A percentile compares a stretch with the other conserved stretches of the same genome.
phyloP scores from a whole-genome alignment of 2,113 vertebrate species.

The Atherinomorus stipes region DNA sequence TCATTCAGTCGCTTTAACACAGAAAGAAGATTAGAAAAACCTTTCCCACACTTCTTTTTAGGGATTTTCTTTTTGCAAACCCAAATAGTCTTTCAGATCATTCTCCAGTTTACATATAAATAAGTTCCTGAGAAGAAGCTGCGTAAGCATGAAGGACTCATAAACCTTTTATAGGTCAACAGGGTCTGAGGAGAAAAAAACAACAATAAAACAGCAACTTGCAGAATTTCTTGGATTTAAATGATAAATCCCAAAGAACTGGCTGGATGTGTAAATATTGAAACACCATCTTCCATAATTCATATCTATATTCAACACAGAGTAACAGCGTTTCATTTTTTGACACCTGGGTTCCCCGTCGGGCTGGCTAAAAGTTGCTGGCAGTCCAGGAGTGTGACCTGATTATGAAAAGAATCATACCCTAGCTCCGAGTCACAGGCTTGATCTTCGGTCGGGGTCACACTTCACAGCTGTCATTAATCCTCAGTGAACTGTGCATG shows the following conservation, averaged over 20 bases:
- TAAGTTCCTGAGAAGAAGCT: slow-evolving; percentile 34
- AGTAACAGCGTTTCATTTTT: slow-evolving; percentile 35
- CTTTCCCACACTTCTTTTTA: neutral
- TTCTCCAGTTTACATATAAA: slow-evolving; percentile 33
- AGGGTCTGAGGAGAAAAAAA: slow-evolving; percentile 1
- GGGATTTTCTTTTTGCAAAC: neutral
- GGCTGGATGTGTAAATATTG: slow-evolving; percentile 50
- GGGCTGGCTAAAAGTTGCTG: slow-evolving; percentile 46
- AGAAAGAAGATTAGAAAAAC: neutral
- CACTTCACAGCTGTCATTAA: slow-evolving; percentile 50
- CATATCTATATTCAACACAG: slow-evolving; percentile 45
- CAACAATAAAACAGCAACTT: slow-evolving; percentile 17
- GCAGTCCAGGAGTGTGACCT: slow-evolving; percentile 57
- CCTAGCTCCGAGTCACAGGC: slow-evolving; percentile 36
- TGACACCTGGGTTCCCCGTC: slow-evolving; percentile 48
- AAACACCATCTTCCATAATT: slow-evolving; percentile 50
- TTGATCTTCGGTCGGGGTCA: slow-evolving; percentile 50
- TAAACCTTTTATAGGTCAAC: slow-evolving; percentile 62
- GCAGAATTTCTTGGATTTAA: slow-evolving; percentile 31
- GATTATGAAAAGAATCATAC: slow-evolving; percentile 55
- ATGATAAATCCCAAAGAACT: slow-evolving; percentile 33
- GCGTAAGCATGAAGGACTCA: slow-evolving; percentile 30
- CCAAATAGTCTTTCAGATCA: slow-evolving; percentile 13
- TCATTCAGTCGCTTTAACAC: neutral
- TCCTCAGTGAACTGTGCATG: slow-evolving; percentile 50